Evolutionary conservation across 2,888 invertebrate species (phyloP), one percentile per base, ranked within the genome.

Genomic region (Cistogaster globosa): DNA sequence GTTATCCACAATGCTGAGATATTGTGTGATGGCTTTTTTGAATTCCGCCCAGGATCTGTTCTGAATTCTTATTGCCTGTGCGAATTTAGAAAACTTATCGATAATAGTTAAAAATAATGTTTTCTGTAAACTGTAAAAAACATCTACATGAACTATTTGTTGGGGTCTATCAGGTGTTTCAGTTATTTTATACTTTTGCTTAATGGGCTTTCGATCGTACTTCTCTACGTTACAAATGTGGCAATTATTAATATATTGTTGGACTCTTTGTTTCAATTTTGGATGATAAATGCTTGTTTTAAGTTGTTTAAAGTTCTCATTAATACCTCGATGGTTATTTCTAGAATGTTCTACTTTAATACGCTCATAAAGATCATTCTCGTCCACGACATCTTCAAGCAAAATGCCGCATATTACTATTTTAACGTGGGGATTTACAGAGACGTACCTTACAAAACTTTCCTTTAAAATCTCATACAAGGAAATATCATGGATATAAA

Each of bases 81-180:
- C 51, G 26, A 36, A 67, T 51, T 67, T 67, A 9, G 67, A 67
- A 26, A 48, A 67, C 14, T 38, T 53, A 38, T 69, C 68, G 0
- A 58, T 57, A 71, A 71, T 22, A 9, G 26, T 26, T 26, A 26
- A 26, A 26, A 26, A 26, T 26, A 26, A 26, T 26, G 26, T 26
- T 26, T 26, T 51, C 38, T n/a, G 16, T 16, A 51, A 11, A 18
- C 51, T 67, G 12, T 67, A 67, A 67, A 51, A 68, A 2, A 87
- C 84, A 67, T 88, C 88, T 11, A 88, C 45, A 57, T 88, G 88
- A 32, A 89, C 57, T 14, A 87, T 84, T 78, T 89, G 86, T 16
- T 86, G 75, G 6, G 88, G 89, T 78, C 72, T 84, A 0, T 65
- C 62, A 20, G 88, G 84, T 5, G 88, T 88, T 78, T 87, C 87